Evolutionary conservation across 2,888 invertebrate genomes (phyloP).

Genomic region (Rhogogaster chlorosoma): DNA sequence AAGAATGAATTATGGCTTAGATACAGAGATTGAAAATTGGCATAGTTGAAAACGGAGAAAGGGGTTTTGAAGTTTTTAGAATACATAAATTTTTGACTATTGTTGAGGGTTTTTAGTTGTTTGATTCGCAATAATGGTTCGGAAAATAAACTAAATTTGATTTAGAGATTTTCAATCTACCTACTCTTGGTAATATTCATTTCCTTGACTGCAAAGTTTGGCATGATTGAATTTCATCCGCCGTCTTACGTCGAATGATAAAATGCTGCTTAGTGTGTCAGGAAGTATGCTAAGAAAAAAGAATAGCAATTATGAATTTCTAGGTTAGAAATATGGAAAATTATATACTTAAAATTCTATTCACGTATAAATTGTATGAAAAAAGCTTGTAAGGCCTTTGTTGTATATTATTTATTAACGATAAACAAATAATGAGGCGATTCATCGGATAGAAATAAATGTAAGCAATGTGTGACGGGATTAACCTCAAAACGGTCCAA

Average conservation of each 20-base stretch:
- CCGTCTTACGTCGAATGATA: slow-evolving; percentile 83
- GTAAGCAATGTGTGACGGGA: not conserved
- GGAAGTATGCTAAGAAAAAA: slow-evolving; percentile 79
- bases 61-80: not conserved
- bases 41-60: not conserved
- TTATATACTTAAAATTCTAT: not conserved
- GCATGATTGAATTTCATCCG: slow-evolving; percentile 83
- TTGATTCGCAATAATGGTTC: not conserved
- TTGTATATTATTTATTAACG: not conserved
- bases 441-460: slow-evolving; percentile 33
- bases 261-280: slow-evolving; percentile 85
- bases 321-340: not conserved
- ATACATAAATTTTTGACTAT: not conserved
- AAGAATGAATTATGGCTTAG: slow-evolving; percentile 10
- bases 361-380: not conserved
- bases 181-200: slow-evolving; percentile 80
- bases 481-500: slow-evolving; percentile 31
- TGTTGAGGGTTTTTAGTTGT: not conserved
- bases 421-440: slow-evolving; percentile 50
- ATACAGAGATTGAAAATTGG: not conserved
- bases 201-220: slow-evolving; percentile 81
- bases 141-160: not conserved
- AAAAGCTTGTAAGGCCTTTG: not conserved
- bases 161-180: not conserved
- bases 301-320: slow-evolving; percentile 35